Base-by-base conservation (phyloP, 1,140 invertebrate genomes). In the Lethocerus indicus region DNA sequence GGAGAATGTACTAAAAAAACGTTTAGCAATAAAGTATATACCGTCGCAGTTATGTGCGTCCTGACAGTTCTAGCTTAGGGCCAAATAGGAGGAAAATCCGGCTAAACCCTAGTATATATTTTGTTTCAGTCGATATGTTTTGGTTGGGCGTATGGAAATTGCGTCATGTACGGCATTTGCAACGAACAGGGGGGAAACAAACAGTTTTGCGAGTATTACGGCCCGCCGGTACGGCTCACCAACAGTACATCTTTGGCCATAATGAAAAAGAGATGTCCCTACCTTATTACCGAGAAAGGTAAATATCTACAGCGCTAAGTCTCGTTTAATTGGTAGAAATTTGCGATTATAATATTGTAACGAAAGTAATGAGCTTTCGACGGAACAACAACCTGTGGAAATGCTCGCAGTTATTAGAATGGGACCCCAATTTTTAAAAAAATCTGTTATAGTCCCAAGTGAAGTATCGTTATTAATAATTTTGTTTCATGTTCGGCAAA, bases 151-250 rank as follows among this genome's bases (percentile, higher is more conserved):
- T 5, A 40, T 5, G 37, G 6, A 20, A 24, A 39, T 2, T 48
- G 47, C n/a, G 23, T 37, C 12, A 25, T 39, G 32, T 48, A 48
- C 28, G 47, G 47, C 16, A 39, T 26, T 18, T 48, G 47, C 47
- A 18, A 48, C 20, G 18, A 37, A 18, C 12, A 16, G 21, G 14
- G 21, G 9, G 35, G 4, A 20, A 16, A 12, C 2, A 24, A 24
- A 24, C 47, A 48, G 28, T 25, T 14, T 3, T 48, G 47, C 20
- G 12, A 25, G 18, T 48, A 48, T 26, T n/a, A 37, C 16, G 47
- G 47, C 16, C 12, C n/a, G 9, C 47, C 47, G 1, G 28, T 24
- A 18, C 2, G 13, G 23, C 18, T 48, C 1, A 37, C 20, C 9
- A 39, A 48, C 21, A 13, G 25, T 27, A 48, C 47, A 18, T 35